Evolutionary conservation across 1,140 invertebrate species (phyloP).

Genomic region (Bombyx mandarina): DNA sequence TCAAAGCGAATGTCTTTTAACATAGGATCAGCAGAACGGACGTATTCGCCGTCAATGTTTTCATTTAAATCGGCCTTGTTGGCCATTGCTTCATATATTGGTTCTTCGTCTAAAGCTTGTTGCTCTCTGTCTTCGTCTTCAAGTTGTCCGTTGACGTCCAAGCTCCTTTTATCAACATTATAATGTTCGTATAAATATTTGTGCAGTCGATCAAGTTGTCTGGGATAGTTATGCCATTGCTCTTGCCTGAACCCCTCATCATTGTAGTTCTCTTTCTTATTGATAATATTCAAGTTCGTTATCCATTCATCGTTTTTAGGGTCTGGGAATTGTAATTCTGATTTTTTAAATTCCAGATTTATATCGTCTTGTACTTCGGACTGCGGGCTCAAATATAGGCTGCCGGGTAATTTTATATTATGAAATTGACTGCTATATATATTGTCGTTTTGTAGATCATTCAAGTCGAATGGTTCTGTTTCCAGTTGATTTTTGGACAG

Average conservation of each 20-base stretch:
- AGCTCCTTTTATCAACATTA: constrained; percentile 21
- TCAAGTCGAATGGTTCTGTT: constrained; percentile 24
- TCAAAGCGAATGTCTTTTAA: constrained; percentile 12
- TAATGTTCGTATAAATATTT: constrained; percentile 26
- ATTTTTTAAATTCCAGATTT: constrained; percentile 11
- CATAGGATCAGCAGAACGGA: constrained; percentile 35
- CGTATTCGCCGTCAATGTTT: constrained; percentile 23
- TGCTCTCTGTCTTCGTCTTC: constrained; percentile 12
- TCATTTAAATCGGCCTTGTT: constrained; percentile 12
- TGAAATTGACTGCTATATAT: constrained; percentile 37
- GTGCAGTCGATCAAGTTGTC: constrained; percentile 55
- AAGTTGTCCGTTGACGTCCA: constrained; percentile 15
- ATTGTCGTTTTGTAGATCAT: constrained; percentile 46
- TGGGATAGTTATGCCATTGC: constrained; percentile 60
- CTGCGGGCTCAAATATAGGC: constrained; percentile 34
- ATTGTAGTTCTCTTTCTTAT: constrained; percentile 36
- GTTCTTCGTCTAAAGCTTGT: constrained; percentile 19
- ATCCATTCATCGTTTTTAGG: constrained; percentile 25
- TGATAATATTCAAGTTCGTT: constrained; percentile 21
- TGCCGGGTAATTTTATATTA: constrained; percentile 32
- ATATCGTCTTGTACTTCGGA: constrained; percentile 22
- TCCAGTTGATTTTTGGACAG: constrained; percentile 34
- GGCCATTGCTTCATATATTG: constrained; percentile 23
- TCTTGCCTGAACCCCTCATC: constrained; percentile 48
- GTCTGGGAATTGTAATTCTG: constrained; percentile 18